Base-by-base conservation (phyloP, 2,888 invertebrate genomes). In the Mesodorylaimus sp. region DNA sequence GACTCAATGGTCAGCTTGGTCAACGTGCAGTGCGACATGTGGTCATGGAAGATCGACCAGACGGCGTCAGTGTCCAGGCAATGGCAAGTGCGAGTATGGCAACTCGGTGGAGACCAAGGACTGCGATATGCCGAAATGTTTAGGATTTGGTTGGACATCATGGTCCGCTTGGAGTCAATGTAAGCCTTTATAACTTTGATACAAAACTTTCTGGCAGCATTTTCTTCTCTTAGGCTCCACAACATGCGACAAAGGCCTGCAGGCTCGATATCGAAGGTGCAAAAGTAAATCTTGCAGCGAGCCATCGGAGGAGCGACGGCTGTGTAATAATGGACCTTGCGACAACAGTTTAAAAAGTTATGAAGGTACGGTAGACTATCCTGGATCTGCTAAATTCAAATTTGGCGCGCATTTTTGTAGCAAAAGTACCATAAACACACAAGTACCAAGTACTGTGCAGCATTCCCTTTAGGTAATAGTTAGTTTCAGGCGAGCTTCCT, bases 31-130 rank as follows among this genome's bases (percentile, higher is more conserved):
- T 19, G 26, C 38, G 29, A 55, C 54, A 26, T 64, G 64, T 50
- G 64, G 59, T 5, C 62, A 5, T 2, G 48, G 64, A 36, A 57
- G 56, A 13, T 61, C 60, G 51, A 62, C 61, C 1, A 52, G 63
- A 41, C 61, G 60, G 50, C 56, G 64, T 28, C 59, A 60, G 29
- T 64, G 64, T 16, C 7, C 10, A 32, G 16, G 32, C 24, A 23
- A 5, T 45, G 27, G 19, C 27, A 13, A 7, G 10, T 10, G 10
- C 5, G 10, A 21, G 7, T 39, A 7, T 19, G 44, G 13, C 44
- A 43, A 7, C 26, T 43, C 41, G 7, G 10, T 21, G 5, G 7
- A 19, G 41, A 21, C 41, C 41, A 39, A 7, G n/a, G 41, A 23
- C 10, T 39, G 41, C 21, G 10, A 27, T 24, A 39, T 21, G 41